Percentiles rank a stretch among this genome's conserved stretches.
These are phyloP conservation scores for Hypocryptadius cinnamomeus DNA, from an alignment of 2,113 vertebrate species.

Conservation along the genomic window DNA sequence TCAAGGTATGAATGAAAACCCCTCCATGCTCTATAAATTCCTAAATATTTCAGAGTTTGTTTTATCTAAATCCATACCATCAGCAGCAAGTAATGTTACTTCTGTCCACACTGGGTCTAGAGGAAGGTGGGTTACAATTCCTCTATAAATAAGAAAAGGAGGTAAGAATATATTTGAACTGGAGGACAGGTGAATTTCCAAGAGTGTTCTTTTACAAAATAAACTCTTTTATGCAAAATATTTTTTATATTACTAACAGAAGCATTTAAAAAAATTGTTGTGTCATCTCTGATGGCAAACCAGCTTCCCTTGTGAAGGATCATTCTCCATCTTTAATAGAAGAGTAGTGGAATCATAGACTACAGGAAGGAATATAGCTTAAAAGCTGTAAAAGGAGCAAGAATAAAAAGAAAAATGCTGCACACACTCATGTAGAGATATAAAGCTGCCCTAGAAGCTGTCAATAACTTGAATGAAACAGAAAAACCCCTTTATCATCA, in stretches of 20 bases:
- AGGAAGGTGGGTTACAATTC: not conserved
- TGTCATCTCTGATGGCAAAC: not conserved
- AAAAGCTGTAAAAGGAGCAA: not conserved
- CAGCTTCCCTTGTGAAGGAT: not conserved
- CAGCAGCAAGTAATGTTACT: not conserved
- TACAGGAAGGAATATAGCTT: not conserved
- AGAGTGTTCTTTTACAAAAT: not conserved
- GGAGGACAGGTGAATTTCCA: not conserved
- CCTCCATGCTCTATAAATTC: not conserved
- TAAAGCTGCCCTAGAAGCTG: not conserved
- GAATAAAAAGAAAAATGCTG: not conserved
- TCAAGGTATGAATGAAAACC: not conserved
- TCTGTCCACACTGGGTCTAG: slow-evolving; percentile 1
- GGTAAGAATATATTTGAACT: not conserved
- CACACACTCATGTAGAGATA: not conserved
- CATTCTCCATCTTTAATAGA: not conserved
- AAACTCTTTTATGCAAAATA: not conserved
- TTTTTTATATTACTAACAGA: not conserved
- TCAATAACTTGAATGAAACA: not conserved
- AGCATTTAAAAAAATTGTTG: not conserved
- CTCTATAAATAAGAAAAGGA: not conserved
- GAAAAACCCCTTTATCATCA: not conserved
- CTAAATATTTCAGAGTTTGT: not conserved
- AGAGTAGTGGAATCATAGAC: not conserved
- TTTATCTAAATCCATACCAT: not conserved